phyloP scores from a whole-genome alignment of 1,140 invertebrate species.

The Mamestra configurata region DNA sequence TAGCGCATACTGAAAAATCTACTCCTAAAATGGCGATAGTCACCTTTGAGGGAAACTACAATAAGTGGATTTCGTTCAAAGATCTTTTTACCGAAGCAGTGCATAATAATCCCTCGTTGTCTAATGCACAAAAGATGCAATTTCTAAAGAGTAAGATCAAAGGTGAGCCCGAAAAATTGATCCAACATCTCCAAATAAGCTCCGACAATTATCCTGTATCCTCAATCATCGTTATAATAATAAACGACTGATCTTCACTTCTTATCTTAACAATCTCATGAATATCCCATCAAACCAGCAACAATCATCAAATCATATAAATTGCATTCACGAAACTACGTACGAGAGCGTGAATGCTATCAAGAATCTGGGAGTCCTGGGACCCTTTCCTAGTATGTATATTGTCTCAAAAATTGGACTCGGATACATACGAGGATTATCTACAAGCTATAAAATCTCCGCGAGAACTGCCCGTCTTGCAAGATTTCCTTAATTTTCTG shows the following conservation, averaged over 20 bases:
- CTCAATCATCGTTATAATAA: constrained; percentile 21
- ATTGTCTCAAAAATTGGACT: constrained; percentile 19
- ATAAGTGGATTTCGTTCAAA: too few species aligned
- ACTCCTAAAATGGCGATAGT: too few species aligned
- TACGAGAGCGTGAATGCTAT: constrained; percentile 29
- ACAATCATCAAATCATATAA: constrained; percentile 13
- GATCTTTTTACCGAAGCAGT: too few species aligned
- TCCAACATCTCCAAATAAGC: constrained; percentile 41
- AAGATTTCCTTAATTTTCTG: constrained; percentile 19
- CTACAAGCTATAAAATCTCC: too few species aligned
- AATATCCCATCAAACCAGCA: constrained; percentile 16
- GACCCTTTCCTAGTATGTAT: constrained; percentile 19
- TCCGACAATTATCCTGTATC: neutral
- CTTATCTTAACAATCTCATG: constrained; percentile 13
- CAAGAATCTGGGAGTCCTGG: constrained; percentile 23
- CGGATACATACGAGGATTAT: constrained; percentile 30
- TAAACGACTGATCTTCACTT: constrained; percentile 22
- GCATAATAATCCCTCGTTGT: too few species aligned
- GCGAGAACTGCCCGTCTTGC: neutral
- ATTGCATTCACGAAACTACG: constrained; percentile 7
- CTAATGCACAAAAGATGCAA: too few species aligned
- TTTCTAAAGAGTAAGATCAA: neutral
- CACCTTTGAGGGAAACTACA: too few species aligned
- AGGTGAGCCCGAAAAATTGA: constrained; percentile 22
- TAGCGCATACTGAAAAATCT: too few species aligned